Percentiles rank a stretch among this genome's conserved stretches.
phyloP scores from a whole-genome alignment of 2,888 invertebrate genomes.

The Leptinotarsa rubiginosa region DNA sequence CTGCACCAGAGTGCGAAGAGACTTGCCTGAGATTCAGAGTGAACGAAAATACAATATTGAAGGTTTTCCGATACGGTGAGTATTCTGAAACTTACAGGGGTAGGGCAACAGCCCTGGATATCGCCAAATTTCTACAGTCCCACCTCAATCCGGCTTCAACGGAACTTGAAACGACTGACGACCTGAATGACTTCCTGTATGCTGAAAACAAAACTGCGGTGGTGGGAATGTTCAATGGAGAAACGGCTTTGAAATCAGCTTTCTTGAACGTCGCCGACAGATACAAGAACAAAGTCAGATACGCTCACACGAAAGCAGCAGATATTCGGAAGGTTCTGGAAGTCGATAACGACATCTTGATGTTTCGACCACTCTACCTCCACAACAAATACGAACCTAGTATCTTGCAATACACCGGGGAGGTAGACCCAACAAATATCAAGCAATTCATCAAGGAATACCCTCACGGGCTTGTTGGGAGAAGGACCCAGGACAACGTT shows the following conservation, averaged over 20 bases:
- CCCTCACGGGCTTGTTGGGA: background rate
- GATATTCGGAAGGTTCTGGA: background rate
- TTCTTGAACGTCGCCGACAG: background rate
- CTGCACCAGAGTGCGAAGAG: background rate
- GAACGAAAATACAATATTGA: background rate
- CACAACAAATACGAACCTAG: background rate
- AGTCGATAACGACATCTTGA: background rate
- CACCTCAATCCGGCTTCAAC: background rate
- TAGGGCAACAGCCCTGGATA: background rate
- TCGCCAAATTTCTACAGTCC: background rate
- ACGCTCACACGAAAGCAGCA: background rate
- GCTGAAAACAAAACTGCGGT: background rate
- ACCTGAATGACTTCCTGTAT: background rate
- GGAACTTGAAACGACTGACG: background rate
- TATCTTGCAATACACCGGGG: background rate
- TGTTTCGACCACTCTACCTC: slow-evolving; percentile 2
- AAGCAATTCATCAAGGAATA: background rate
- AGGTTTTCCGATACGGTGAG: background rate
- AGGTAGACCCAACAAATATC: background rate
- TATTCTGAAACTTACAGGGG: background rate
- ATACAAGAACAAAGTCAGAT: background rate
- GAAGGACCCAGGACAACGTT: background rate
- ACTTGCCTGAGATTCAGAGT: background rate
- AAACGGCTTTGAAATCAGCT: background rate
- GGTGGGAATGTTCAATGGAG: background rate